A percentile compares a stretch with the other conserved stretches of the same genome.
These are phyloP conservation scores for Chaenogobius annularis DNA, from an alignment of 2,113 vertebrate genomes.

Conservation along the genomic window DNA sequence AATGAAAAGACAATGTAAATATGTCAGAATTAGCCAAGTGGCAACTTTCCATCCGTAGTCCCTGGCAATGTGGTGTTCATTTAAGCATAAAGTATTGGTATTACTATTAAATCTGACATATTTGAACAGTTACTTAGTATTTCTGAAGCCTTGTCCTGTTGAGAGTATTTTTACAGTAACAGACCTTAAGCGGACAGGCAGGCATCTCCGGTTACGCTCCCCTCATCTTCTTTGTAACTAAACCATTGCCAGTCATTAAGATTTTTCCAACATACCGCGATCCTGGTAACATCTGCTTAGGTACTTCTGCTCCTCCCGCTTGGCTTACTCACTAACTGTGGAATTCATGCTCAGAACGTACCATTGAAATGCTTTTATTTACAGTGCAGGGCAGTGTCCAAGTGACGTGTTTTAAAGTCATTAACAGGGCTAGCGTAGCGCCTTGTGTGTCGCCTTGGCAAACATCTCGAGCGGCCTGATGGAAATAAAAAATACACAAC, in stretches of 20 bases:
- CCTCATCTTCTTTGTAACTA: slow-evolving; percentile 56
- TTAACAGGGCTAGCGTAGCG: slow-evolving; percentile 58
- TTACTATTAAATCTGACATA: slow-evolving; percentile 43
- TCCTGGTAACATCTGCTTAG: slow-evolving; percentile 75
- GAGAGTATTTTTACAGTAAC: slow-evolving; percentile 24
- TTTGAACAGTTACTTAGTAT: slow-evolving; percentile 31
- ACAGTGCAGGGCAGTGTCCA: slow-evolving; percentile 65
- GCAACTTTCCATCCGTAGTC: too few relatives aligned
- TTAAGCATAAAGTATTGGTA: not conserved
- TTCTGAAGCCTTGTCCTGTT: slow-evolving; percentile 44
- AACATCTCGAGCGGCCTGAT: slow-evolving; percentile 36
- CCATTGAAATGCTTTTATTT: slow-evolving; percentile 76
- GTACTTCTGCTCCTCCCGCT: slow-evolving; percentile 63
- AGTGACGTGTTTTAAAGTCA: slow-evolving; percentile 68
- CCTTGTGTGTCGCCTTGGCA: slow-evolving; percentile 58
- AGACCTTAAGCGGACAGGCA: slow-evolving; percentile 48
- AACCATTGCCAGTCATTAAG: slow-evolving; percentile 62
- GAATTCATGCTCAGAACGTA: slow-evolving; percentile 66
- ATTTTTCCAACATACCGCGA: slow-evolving; percentile 55
- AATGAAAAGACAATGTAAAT: too few relatives aligned
- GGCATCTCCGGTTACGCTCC: slow-evolving; percentile 56
- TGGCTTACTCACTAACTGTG: slow-evolving; percentile 68
- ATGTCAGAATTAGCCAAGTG: too few relatives aligned
- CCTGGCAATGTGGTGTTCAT: not conserved
- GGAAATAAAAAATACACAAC: slow-evolving; percentile 42